Evolutionary conservation across 2,113 vertebrate species (phyloP).

Genomic region (Istiophorus platypterus): DNA sequence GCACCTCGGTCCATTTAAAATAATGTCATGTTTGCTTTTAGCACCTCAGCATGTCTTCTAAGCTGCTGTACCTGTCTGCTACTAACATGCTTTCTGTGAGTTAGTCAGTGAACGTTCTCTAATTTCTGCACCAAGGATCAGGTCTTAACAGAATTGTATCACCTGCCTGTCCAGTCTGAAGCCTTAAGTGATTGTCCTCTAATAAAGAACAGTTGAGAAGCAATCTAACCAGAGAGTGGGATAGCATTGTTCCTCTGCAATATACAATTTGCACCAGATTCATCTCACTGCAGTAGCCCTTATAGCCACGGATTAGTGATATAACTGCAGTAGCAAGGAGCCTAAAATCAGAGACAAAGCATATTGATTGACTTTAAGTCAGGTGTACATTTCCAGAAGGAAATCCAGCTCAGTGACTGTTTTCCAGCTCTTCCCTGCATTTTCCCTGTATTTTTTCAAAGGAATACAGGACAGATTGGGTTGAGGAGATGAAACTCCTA

Average conservation of each 20-base stretch:
- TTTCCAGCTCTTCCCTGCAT: constrained; percentile 7
- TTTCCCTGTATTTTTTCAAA: constrained; percentile 41
- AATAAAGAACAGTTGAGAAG: constrained; percentile 74
- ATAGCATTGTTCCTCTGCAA: constrained; percentile 61
- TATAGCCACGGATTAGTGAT: constrained; percentile 73
- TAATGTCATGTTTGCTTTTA: constrained; percentile 32
- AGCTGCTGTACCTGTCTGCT: constrained; percentile 17
- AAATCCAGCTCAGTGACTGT: constrained; percentile 59
- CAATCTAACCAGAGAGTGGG: constrained; percentile 64
- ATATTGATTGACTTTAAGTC: constrained; percentile 76
- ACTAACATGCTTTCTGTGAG: constrained; percentile 39
- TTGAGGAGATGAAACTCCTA: constrained; percentile 19
- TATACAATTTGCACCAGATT: constrained; percentile 78
- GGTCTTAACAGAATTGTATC: constrained; percentile 64
- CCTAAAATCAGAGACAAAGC: constrained; percentile 55
- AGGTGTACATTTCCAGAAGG: constrained; percentile 45
- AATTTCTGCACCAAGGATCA: constrained; percentile 46
- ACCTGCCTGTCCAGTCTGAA: constrained; percentile 60
- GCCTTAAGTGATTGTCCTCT: constrained; percentile 61
- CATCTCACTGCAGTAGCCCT: constrained; percentile 66
- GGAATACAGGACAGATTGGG: background rate
- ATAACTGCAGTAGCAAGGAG: constrained; percentile 50
- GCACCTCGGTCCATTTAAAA: constrained; percentile 12
- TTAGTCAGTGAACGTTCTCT: constrained; percentile 41
- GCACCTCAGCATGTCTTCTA: constrained; percentile 11